These are phyloP conservation scores for Mus spretus DNA, from an alignment of 2,797 vertebrate species.

Conservation along the genomic window DNA sequence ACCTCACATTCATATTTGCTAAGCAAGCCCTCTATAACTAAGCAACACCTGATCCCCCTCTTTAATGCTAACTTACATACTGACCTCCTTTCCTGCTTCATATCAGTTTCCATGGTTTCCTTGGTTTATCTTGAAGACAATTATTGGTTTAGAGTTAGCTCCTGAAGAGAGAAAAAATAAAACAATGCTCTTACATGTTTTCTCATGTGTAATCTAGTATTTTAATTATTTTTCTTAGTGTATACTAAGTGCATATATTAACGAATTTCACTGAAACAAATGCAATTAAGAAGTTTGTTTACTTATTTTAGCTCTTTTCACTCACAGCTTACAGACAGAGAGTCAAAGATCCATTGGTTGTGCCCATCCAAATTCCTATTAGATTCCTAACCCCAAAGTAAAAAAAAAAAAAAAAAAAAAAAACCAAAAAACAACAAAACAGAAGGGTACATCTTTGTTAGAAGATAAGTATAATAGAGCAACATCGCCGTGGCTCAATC, in stretches of 20 bases:
- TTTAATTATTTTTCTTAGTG: not conserved
- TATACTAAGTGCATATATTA: not conserved
- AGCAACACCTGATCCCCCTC: not conserved
- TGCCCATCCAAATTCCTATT: not conserved
- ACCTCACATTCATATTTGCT: not conserved
- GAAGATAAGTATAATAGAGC: not conserved
- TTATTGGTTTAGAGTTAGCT: slow-evolving; percentile 16
- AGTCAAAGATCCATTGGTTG: not conserved
- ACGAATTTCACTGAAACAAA: not conserved
- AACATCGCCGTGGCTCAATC: not conserved
- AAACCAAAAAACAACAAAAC: too few relatives aligned
- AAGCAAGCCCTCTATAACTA: not conserved
- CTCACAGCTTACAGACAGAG: not conserved
- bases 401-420: not conserved
- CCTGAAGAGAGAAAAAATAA: slow-evolving; percentile 1
- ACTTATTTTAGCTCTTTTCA: slow-evolving; percentile 3
- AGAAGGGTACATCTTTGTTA: not conserved
- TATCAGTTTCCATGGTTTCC: not conserved
- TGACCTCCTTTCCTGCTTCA: not conserved
- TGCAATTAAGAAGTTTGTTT: not conserved
- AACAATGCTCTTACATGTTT: not conserved
- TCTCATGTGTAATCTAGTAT: not conserved
- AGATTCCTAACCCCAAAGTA: not conserved
- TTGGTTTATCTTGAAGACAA: not conserved
- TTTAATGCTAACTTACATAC: not conserved